Base-by-base conservation (phyloP, 2,888 invertebrate genomes). In the Chouioia cunea region DNA sequence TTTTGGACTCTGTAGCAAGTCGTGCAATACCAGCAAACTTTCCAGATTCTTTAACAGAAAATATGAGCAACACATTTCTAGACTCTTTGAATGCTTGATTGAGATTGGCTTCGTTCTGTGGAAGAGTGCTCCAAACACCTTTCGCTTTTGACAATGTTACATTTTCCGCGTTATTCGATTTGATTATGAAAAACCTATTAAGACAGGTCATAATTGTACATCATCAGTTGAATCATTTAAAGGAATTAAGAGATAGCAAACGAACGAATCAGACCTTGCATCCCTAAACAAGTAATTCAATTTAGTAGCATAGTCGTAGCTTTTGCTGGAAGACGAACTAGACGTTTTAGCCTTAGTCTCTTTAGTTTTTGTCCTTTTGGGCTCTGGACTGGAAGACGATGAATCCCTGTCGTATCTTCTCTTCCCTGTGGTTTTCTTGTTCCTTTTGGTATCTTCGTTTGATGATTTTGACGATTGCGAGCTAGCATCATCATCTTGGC, bases 21-120 rank as follows among this genome's bases (percentile, higher is more conserved):
- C 99, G 90, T 10, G 98, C 98, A 88, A 97, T 98, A 0, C 98
- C 97, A 81, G 93, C 93, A 87, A 95, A 95, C 85, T 95, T 95
- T 52, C 97, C 98, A 87, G 97, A 98, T 88, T 98, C 98, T 86
- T 97, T 97, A 0, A 99, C 98, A 66, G 98, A 98, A 88, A 97
- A 99, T 82, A 99, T 93, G 64, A 99, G 88, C 74, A 99, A 88
- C 8, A 99, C 97, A 88, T 98, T 99, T 80, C 96, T 90, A 43
- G 94, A 93, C 84, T 97, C 97, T 84, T 93, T 91, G 80, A 93
- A 97, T 0, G 98, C 97, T 87, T 96, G 95, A 87, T 97, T 98
- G 63, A 99, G 89, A 86, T 97, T 96, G 1, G 95, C 93, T 88
- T 99, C 98, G 86, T 99, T 99, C 85, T 97, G 96, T 2, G 97